A percentile compares a stretch with the other conserved stretches of the same genome.
These are phyloP conservation scores for Medauroidea extradentata DNA, from an alignment of 1,140 invertebrate species.

Conservation along the genomic window DNA sequence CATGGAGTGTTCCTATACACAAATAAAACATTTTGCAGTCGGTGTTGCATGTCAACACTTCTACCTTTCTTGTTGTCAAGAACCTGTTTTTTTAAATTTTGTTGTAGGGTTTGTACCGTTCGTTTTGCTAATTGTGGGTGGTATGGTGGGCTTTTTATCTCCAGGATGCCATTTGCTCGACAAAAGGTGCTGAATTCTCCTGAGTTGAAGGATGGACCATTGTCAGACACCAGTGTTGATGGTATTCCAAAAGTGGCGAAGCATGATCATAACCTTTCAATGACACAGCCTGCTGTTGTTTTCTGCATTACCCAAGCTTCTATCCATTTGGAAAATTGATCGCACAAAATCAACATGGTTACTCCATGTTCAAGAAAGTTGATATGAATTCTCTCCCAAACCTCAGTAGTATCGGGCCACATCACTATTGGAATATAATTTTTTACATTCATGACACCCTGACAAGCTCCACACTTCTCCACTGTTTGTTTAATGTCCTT, in stretches of 20 bases:
- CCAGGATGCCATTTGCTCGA: background rate
- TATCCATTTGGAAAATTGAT: slow-evolving; percentile 39
- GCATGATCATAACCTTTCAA: background rate
- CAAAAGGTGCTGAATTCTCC: background rate
- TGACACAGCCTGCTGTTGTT: background rate
- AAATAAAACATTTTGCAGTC: too few relatives aligned
- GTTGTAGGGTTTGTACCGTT: slow-evolving; percentile 5
- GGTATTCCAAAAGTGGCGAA: slow-evolving; percentile 9
- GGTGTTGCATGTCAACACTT: too few relatives aligned
- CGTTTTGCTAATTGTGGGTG: slow-evolving; percentile 7
- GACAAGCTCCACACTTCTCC: slow-evolving; percentile 7
- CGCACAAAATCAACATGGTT: slow-evolving; percentile 32
- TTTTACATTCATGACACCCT: background rate
- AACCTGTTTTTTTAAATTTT: slow-evolving; percentile 7
- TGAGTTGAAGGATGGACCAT: slow-evolving; percentile 7
- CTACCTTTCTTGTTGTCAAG: background rate
- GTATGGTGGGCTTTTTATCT: background rate
- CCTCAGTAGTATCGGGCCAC: slow-evolving; percentile 3
- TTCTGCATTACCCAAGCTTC: slow-evolving; percentile 19
- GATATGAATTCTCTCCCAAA: slow-evolving; percentile 28
- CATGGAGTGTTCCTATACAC: too few relatives aligned
- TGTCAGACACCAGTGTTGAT: slow-evolving; percentile 4
- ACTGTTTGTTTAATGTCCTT: slow-evolving; percentile 25
- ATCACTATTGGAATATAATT: background rate
- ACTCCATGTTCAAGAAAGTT: slow-evolving; percentile 35